Evolutionary conservation across 2,113 vertebrate species (phyloP), one percentile per base, ranked within the genome.

Genomic region (Pavo muticus): DNA sequence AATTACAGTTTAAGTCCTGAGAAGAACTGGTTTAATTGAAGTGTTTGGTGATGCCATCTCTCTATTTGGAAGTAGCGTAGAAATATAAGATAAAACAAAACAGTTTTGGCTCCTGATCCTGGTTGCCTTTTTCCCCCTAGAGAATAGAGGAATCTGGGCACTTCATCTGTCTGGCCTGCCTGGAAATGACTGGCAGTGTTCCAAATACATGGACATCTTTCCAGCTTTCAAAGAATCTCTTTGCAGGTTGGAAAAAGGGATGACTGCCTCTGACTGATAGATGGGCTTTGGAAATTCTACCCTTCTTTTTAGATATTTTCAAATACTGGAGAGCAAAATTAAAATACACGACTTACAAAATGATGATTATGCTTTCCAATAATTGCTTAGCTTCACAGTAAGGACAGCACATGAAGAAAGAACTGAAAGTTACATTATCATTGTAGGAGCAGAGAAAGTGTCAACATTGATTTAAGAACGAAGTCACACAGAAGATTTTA

Each of bases 401-500:
- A 94, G 65, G 79, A 60, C 37, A 44, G 70, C 30, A 21, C 40
- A 59, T 19, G 69, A 96, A 84, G 91, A 77, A 86, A 65, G 90
- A 84, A 59, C 57, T 80, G 87, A 5, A 91, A 86, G 82, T 88
- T 96, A 86, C 76, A 75, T 90, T 94, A 94, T 93, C 52, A 5
- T 57, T 86, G 72, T 90, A 88, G 88, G 80, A 93, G 79, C 91
- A 95, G 90, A 45, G 27, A 48, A 95, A 95, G 79, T 91, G 96
- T 97, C 95, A 95, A 95, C 96, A 93, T 78, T 96, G 88, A 96
- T 97, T 95, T 91, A 96, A 93, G 94, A 91, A 73, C 69, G 63
- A 93, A 97, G 92, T 94, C 94, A 90, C 76, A 94, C 90, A 91
- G 83, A 86, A 0, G 1, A 84, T 88, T 95, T 91, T 94, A 96